These are phyloP conservation scores for Eueremaeus valkanovi DNA, from an alignment of 2,888 invertebrate species.

Conservation along the genomic window DNA sequence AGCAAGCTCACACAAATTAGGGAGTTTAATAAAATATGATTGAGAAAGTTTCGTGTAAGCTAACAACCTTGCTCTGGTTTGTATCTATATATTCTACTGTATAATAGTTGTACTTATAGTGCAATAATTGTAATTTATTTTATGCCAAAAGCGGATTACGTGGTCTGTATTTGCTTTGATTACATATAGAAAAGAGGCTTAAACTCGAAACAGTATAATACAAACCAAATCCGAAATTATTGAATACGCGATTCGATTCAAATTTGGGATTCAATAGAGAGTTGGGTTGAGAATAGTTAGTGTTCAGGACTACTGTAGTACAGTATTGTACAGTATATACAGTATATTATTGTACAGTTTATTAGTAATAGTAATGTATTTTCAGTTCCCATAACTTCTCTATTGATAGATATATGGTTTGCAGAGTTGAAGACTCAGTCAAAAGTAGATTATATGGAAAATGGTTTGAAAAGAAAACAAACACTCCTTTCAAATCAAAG, in stretches of 20 bases:
- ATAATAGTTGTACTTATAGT: not conserved
- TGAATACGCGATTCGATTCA: not conserved
- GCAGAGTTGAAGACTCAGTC: not conserved
- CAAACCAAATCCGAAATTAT: not conserved
- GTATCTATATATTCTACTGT: not conserved
- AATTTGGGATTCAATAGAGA: not conserved
- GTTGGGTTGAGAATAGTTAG: too few relatives aligned
- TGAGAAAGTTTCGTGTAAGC: too few relatives aligned
- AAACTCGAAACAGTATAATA: constrained; percentile 21
- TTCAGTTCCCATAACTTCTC: not conserved
- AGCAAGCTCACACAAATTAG: not conserved
- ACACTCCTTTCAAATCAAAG: constrained; percentile 29
- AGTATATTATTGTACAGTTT: not conserved
- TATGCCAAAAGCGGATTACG: constrained; percentile 25
- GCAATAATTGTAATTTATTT: constrained; percentile 31
- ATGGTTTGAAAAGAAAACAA: constrained; percentile 33
- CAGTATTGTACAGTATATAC: not conserved
- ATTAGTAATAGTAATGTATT: not conserved
- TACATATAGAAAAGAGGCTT: constrained; percentile 28
- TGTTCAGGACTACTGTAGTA: not conserved
- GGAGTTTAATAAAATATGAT: too few relatives aligned
- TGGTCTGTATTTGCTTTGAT: constrained; percentile 29
- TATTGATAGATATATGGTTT: not conserved
- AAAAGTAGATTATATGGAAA: constrained; percentile 34
- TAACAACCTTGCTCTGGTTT: too few relatives aligned